Evolutionary conservation across 2,888 invertebrate species (phyloP).

Genomic region (Chrysolina americana): DNA sequence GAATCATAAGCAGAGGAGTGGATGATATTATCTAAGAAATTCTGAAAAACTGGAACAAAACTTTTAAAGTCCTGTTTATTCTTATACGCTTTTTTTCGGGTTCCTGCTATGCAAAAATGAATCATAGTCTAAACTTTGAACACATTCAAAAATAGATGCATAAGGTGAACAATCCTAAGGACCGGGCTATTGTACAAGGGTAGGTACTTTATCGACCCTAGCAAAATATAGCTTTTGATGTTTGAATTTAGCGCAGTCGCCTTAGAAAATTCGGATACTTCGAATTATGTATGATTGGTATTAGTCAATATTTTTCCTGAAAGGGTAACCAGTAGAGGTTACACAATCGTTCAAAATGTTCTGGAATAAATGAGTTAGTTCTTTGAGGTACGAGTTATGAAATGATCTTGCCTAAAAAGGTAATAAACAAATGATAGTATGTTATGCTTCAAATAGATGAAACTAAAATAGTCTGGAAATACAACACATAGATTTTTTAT

Average conservation of each 20-base stretch:
- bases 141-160: too few relatives aligned
- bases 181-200: too few relatives aligned
- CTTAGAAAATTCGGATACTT: not conserved
- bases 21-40: too few relatives aligned
- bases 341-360: not conserved
- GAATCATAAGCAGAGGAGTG: too few relatives aligned
- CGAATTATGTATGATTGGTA: not conserved
- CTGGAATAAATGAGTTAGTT: not conserved
- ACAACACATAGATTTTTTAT: too few relatives aligned
- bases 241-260: not conserved
- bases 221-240: not conserved
- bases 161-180: too few relatives aligned
- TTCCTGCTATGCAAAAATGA: too few relatives aligned
- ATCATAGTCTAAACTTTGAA: too few relatives aligned
- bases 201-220: too few relatives aligned
- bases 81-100: too few relatives aligned
- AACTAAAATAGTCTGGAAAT: not conserved
- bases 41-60: too few relatives aligned
- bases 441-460: not conserved
- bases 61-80: too few relatives aligned
- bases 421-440: not conserved
- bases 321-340: not conserved
- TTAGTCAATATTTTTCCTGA: constrained; percentile 1
- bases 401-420: constrained; percentile 12
- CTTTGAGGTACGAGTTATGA: not conserved